Evolutionary conservation across 2,797 vertebrate species (phyloP), one percentile per base, ranked within the genome.

Genomic region (Coilia nasus): DNA sequence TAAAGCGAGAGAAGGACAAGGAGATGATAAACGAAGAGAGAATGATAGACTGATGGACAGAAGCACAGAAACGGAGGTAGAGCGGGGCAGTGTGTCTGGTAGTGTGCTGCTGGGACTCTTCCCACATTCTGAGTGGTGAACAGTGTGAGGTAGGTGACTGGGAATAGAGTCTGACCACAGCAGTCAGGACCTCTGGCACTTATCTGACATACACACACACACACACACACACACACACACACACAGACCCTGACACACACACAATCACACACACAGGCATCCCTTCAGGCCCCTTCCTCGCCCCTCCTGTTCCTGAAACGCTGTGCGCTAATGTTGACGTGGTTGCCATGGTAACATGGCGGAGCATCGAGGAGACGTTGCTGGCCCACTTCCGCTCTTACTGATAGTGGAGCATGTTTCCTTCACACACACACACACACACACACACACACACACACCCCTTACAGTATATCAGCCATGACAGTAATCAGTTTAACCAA

Each of bases 161-260:
- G 92, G 92, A 95, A 95, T 93, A 94, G 94, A 92, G 89, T 75
- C 88, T 90, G 92, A 93, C 91, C 90, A 87, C 88, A 88, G 82
- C 87, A 47, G 85, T 83, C 82, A 47, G 83, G 64, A 31, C 56
- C 85, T 87, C 67, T 71, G 64, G 14, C 67, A 64, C 67, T 90
- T 90, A 92, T 91, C 90, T 87, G 3, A 57, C 85, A 83, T 23
- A 41, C 57, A 80, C 60, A n/a, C n/a, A 9, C 7, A 23, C 60
- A 23, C 60, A 12, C 60, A 23, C 59, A 23, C 59, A 60, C 59
- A 60, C 59, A 60, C 59, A 60, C 82, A 17, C 80, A 83, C 3
- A 3, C 44, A 50, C 85, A 35, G 64, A 28, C 82, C n/a, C n/a
- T n/a, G n/a, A 60, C 82, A 17, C 80, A 83, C 3, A 3, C 44